Percentiles rank a stretch among this genome's conserved stretches.
Evolutionary conservation across 2,113 vertebrate genomes (phyloP).

Genomic region (Oenanthe melanoleuca): DNA sequence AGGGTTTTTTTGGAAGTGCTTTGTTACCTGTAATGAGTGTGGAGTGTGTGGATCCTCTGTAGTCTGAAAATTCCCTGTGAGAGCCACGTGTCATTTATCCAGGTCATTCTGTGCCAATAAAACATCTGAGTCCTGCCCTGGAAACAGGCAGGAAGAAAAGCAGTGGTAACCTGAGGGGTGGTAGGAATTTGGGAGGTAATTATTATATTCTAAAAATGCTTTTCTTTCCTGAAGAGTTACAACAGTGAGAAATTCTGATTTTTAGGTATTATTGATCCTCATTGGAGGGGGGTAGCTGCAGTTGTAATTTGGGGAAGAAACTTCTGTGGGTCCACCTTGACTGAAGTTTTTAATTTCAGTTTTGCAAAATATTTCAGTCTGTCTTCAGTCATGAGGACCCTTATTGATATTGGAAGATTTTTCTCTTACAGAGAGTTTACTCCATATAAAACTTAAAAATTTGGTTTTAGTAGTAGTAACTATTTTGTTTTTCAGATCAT

Average conservation of each 20-base stretch:
- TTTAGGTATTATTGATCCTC: accelerated
- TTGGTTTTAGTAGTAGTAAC: neutral
- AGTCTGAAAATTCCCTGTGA: neutral
- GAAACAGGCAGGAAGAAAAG: neutral
- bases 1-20: neutral
- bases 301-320: neutral
- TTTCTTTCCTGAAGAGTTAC: neutral
- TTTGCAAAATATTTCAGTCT: neutral
- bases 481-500: neutral
- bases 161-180: accelerated
- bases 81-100: accelerated
- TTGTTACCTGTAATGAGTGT: neutral
- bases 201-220: accelerated
- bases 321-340: too few species aligned
- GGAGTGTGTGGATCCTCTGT: accelerated
- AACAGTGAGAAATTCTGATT: neutral
- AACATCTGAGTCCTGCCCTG: neutral
- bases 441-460: neutral
- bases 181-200: neutral
- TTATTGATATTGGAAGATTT: neutral
- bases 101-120: neutral
- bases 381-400: accelerated
- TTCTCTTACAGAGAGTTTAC: neutral
- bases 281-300: neutral
- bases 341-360: neutral